Percentiles rank a stretch among this genome's conserved stretches.
Evolutionary conservation across 2,888 invertebrate genomes (phyloP).

Genomic region (Linnaemya vulpina): DNA sequence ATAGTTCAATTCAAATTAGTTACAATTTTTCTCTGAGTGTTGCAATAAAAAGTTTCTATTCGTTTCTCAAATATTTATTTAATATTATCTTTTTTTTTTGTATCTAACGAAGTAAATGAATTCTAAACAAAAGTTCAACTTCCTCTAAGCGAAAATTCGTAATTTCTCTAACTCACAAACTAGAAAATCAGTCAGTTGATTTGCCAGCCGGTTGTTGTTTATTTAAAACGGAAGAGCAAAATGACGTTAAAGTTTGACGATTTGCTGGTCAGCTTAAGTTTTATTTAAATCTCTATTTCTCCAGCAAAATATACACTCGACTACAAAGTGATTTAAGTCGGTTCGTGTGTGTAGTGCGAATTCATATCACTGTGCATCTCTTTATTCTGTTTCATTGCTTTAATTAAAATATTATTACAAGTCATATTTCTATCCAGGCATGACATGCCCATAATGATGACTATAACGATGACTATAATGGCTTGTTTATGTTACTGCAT

Average conservation of each 20-base stretch:
- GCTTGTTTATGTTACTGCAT: conserved; percentile 45
- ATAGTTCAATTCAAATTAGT: too few relatives aligned
- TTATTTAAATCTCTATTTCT: conserved; percentile 14
- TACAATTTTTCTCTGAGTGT: neutral
- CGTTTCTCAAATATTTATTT: neutral
- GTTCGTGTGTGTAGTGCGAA: neutral
- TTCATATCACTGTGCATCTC: neutral
- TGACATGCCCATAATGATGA: conserved; percentile 9
- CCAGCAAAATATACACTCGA: neutral
- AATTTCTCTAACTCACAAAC: neutral
- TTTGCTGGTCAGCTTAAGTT: conserved; percentile 7
- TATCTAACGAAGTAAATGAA: conserved; percentile 23
- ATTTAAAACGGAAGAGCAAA: conserved; percentile 46
- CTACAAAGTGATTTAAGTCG: neutral
- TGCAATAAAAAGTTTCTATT: neutral
- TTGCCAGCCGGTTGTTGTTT: neutral
- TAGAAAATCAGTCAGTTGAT: neutral
- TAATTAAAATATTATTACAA: conserved; percentile 71
- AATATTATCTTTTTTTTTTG: neutral
- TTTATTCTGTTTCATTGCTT: conserved; percentile 58
- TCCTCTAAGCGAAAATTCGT: conserved; percentile 25
- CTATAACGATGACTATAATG: conserved; percentile 25
- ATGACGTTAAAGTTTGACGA: conserved; percentile 14
- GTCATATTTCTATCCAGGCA: conserved; percentile 17
- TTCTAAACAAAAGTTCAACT: conserved; percentile 39